These are phyloP conservation scores for Exocentrus adspersus DNA, from an alignment of 2,888 invertebrate genomes.

Conservation along the genomic window DNA sequence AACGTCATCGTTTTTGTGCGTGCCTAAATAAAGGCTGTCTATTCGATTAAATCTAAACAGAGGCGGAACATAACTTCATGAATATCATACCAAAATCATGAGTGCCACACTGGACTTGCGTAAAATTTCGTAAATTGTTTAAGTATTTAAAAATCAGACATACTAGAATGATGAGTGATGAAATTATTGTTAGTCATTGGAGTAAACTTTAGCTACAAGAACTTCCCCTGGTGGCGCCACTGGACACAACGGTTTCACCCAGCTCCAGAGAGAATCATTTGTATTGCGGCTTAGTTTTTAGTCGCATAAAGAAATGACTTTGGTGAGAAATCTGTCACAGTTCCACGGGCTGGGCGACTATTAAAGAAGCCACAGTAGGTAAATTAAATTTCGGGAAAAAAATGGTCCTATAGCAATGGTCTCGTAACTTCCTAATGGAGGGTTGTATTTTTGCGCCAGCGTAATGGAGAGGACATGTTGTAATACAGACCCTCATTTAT, in stretches of 20 bases:
- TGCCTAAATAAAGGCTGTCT: background rate
- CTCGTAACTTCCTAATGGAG: background rate
- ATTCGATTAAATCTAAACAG: background rate
- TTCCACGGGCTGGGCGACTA: background rate
- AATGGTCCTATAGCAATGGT: background rate
- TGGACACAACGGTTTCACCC: background rate
- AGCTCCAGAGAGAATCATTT: background rate
- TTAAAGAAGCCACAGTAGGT: constrained; percentile 3
- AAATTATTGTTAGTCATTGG: no score
- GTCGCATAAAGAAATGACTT: background rate
- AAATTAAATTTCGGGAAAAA: background rate
- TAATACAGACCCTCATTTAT: constrained; percentile 1
- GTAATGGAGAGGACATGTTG: background rate
- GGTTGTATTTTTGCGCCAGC: background rate
- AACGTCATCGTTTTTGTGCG: background rate
- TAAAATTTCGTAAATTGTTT: no score
- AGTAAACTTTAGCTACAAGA: no score
- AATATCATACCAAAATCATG: no score
- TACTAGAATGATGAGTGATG: no score
- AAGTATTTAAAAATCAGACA: no score
- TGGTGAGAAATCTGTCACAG: background rate
- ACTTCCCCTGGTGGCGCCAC: no score
- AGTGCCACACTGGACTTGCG: no score
- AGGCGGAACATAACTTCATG: no score
- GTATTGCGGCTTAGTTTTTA: background rate